Base-by-base conservation (phyloP, 2,797 vertebrate genomes). In the Falco berigora region DNA sequence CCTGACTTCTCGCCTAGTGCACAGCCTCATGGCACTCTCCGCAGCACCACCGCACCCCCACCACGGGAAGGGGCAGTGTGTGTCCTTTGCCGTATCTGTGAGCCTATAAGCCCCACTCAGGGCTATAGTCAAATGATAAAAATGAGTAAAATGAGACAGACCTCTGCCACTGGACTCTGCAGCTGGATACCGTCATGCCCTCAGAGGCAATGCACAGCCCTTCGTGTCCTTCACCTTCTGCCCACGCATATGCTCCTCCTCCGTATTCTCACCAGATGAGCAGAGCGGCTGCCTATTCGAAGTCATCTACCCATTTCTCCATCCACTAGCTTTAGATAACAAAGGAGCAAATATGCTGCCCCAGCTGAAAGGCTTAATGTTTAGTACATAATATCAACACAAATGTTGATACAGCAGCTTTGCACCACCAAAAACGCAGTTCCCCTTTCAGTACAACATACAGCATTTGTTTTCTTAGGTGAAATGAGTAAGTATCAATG, bases 221-320 rank as follows among this genome's bases (percentile, higher is more conserved):
- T 23, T 42, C 1, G 0, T 4, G 15, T 36, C 44, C 21, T 68
- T 47, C 53, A 19, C 27, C 32, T 22, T 68, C 58, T 47, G 17
- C 22, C 40, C 40, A 18, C 1, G 0, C 0, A 1, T 24, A 1
- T 4, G 2, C 7, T 81, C 46, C 73, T 91, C 25, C 14, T 46
- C 27, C 9, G 2, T 30, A 17, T 34, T 81, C 66, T 59, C 49
- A 50, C 30, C 52, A 55, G n/a, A 49, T 55, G 42, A 66, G 64
- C 6, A 8, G 36, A 86, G 15, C 23, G 23, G 6, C 55, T 86
- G 56, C 38, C 14, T 67, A 0, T 69, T 83, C 42, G 56, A 62
- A 50, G 40, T 17, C 42, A 18, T 18, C 27, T 11, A 23, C 21
- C 15, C 25, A 32, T 66, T 83, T 62, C n/a, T 73, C 34, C 23